Evolutionary conservation across 1,140 invertebrate species (phyloP).

Genomic region (Drosophila parvula): DNA sequence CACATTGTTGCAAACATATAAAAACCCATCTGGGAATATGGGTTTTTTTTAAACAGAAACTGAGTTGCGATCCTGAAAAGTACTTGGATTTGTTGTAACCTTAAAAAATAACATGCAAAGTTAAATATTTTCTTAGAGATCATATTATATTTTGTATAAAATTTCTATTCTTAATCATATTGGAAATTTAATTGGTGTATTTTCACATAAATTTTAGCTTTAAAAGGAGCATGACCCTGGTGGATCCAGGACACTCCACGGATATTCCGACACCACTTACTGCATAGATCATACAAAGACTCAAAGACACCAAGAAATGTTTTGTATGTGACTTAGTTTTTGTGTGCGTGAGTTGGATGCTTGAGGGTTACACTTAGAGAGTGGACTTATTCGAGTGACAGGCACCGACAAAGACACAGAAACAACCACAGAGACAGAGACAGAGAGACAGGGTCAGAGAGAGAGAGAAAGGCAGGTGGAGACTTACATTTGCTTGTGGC

Average conservation of each 20-base stretch:
- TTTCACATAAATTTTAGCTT: neutral
- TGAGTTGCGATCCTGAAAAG: neutral
- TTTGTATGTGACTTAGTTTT: conserved; percentile 19
- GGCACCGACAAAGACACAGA: conserved; percentile 3
- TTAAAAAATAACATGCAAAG: neutral
- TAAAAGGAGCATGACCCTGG: neutral
- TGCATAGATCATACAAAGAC: neutral
- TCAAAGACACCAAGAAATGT: conserved; percentile 24
- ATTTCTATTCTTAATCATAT: neutral
- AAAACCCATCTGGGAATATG: neutral
- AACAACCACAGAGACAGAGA: conserved; percentile 6
- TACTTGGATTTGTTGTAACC: neutral
- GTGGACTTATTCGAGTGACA: conserved; percentile 19
- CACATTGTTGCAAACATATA: neutral
- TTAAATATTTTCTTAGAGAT: neutral
- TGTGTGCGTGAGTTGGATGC: conserved; percentile 42
- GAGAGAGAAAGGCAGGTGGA: conserved; percentile 31
- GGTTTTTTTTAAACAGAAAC: neutral
- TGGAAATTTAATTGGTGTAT: neutral
- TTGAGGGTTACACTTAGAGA: conserved; percentile 17
- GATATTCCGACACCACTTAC: neutral
- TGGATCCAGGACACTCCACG: neutral
- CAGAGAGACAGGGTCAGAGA: conserved; percentile 21
- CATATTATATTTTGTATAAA: neutral
- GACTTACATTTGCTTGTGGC: conserved; percentile 91